phyloP scores from a whole-genome alignment of 2,797 vertebrate genomes.

The Poeciliopsis infans region DNA sequence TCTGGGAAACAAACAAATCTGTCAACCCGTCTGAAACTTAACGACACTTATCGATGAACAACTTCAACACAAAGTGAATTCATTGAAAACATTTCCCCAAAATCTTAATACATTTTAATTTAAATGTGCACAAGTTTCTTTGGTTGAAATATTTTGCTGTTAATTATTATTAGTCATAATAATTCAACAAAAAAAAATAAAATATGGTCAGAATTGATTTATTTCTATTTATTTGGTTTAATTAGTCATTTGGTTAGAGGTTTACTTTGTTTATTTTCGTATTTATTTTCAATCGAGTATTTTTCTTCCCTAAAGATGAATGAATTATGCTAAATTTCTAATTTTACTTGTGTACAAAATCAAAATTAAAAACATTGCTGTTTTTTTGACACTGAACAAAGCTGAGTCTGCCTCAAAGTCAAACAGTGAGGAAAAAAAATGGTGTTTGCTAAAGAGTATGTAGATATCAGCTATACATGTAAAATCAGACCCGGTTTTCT shows the following conservation, averaged over 20 bases:
- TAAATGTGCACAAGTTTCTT: not conserved
- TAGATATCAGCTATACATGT: not conserved
- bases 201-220: not conserved
- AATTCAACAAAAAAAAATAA: not conserved
- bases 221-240: not conserved
- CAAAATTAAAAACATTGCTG: too few relatives aligned
- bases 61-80: not conserved
- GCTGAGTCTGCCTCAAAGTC: not conserved
- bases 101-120: not conserved
- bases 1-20: not conserved
- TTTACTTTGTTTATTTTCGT: not conserved
- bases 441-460: not conserved
- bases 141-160: not conserved
- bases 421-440: not conserved
- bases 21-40: not conserved
- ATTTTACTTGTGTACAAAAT: not conserved
- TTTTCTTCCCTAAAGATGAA: not conserved
- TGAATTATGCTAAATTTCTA: not conserved
- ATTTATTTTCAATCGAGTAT: not conserved
- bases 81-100: not conserved
- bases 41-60: not conserved
- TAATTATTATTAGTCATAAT: not conserved
- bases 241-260: too few relatives aligned
- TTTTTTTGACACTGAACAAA: not conserved
- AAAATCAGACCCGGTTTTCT: not conserved